Conservation (phyloP, 2,797 vertebrate genomes). For the Manis pentadactyla region DNA sequence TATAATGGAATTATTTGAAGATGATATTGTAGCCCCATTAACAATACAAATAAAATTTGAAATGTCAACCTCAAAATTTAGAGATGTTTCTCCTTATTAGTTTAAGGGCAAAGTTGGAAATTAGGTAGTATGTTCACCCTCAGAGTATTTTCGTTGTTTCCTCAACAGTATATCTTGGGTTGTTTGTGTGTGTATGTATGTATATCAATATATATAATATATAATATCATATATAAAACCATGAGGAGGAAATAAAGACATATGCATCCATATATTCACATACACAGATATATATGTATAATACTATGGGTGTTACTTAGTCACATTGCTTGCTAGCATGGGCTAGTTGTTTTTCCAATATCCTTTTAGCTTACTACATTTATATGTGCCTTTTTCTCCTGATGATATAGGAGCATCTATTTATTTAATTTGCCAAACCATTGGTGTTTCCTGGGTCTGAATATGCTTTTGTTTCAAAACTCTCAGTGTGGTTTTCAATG, state of each 20-base stretch:
- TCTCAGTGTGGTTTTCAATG: background rate
- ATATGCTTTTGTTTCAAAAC: background rate
- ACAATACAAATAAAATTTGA: background rate
- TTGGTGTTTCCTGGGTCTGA: background rate
- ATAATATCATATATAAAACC: background rate
- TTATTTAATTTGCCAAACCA: background rate
- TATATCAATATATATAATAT: background rate
- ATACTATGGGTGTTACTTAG: background rate
- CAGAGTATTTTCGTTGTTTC: background rate
- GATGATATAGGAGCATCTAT: background rate
- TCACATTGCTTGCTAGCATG: background rate
- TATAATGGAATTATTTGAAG: background rate
- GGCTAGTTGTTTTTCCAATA: background rate
- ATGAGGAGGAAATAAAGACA: background rate
- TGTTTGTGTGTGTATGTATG: no score
- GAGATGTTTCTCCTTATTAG: background rate
- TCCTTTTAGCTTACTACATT: background rate
- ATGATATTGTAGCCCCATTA: background rate
- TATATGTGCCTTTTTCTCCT: background rate
- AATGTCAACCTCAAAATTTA: background rate
- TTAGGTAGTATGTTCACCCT: background rate
- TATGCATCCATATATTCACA: background rate
- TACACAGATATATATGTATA: background rate
- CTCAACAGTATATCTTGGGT: background rate
- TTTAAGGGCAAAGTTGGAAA: background rate